Evolutionary conservation across 2,888 invertebrate species (phyloP).

Genomic region (Microplitis deprimator): DNA sequence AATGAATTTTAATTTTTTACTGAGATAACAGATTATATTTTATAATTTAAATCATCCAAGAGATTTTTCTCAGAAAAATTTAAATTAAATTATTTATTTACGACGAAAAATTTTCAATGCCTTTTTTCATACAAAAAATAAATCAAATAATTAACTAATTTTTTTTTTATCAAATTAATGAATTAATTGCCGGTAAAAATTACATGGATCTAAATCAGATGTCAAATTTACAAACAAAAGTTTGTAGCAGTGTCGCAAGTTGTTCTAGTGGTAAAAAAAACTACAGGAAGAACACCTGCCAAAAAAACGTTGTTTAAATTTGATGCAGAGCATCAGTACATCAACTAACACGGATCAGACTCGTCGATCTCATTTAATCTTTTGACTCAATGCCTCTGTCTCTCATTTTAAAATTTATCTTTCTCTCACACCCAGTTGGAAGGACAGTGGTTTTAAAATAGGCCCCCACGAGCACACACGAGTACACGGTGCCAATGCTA

Average conservation of each 20-base stretch:
- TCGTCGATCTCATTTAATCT: not conserved
- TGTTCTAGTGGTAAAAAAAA: not conserved
- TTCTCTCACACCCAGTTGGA: conserved; percentile 56
- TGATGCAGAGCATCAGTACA: not conserved
- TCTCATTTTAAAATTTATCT: not conserved
- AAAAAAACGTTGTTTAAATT: not conserved
- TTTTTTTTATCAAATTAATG: too few species aligned
- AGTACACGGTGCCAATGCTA: conserved; percentile 57
- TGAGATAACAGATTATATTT: not conserved
- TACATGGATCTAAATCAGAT: not conserved
- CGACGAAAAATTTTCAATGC: too few species aligned
- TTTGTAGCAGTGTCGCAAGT: not conserved
- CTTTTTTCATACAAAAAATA: too few species aligned
- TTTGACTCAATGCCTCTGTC: conserved; percentile 3
- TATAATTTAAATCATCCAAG: not conserved
- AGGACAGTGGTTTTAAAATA: conserved; percentile 71
- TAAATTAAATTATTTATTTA: too few species aligned
- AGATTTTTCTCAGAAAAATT: not conserved
- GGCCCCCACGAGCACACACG: conserved; percentile 54
- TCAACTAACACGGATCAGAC: not conserved
- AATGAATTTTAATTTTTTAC: not conserved
- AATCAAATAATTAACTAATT: too few species aligned
- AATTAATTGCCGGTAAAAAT: not conserved
- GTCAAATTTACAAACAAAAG: not conserved
- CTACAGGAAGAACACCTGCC: not conserved